Base-by-base conservation (phyloP, 2,113 vertebrate species). In the Heteronetta atricapilla region DNA sequence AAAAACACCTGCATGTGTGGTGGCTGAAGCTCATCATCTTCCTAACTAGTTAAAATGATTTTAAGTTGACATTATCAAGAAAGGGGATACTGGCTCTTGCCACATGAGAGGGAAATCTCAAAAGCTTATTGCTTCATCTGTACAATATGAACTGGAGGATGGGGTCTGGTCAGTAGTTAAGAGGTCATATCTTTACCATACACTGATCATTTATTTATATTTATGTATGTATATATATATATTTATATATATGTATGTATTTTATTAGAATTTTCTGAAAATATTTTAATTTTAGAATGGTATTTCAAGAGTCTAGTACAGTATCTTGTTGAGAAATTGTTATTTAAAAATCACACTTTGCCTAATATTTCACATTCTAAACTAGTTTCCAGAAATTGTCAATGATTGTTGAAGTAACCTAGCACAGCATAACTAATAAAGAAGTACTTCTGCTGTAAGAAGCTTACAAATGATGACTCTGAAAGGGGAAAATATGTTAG, bases 1-100 rank as follows among this genome's bases (percentile, higher is more conserved):
- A 8, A 20, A 86, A 77, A 44, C 20, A 10, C 20, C 2, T 50
- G 8, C 21, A 40, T 0, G 0, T 1, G 3, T 20, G 8, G 8
- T 21, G 29, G 5, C 50, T 68, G 17, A 82, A 36, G 7, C 22
- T 70, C 44, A 19, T 14, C 13, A 11, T 50, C 14, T 70, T 82
- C 26, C 60, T 79, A 25, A 82, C 12, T 4, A 9, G 2, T 1
- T 48, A 23, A 20, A 59, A 53, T 67, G 1, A 20, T 76, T n/a
- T 44, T 4, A 89, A 84, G 66, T 26, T 84, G 6, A 10, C 12
- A 15, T 58, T 58, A 34, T 29, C 14, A 62, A 33, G 33, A 6
- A 3, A 33, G 7, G 3, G 14, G 8, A 19, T 48, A 25, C 19
- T 64, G n/a, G 5, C 3, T 55, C 17, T 10, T 59, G 48, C 8